These are phyloP conservation scores for Iphiclides podalirius DNA, from an alignment of 2,888 invertebrate genomes.

Conservation along the genomic window DNA sequence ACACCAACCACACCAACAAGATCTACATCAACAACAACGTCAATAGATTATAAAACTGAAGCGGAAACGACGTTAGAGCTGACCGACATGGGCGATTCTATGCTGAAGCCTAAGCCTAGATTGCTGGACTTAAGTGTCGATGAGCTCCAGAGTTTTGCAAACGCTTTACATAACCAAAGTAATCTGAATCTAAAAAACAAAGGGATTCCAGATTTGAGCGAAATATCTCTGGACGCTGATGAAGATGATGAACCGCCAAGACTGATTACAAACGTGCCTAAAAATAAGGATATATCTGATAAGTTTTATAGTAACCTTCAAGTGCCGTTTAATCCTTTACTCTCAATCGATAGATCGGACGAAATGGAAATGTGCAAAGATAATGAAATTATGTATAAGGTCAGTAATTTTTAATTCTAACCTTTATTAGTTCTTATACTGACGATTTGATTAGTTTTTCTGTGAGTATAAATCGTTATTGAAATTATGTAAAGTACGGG, in stretches of 20 bases:
- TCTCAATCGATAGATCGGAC: slow-evolving; percentile 52
- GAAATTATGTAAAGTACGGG: too few species aligned
- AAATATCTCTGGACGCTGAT: slow-evolving; percentile 85
- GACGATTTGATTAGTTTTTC: too few species aligned
- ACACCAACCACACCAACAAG: slow-evolving; percentile 32
- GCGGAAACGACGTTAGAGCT: slow-evolving; percentile 33
- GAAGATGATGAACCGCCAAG: slow-evolving; percentile 73
- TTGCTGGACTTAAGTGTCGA: slow-evolving; percentile 65
- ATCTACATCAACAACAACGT: slow-evolving; percentile 33
- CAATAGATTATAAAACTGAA: slow-evolving; percentile 37
- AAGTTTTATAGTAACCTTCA: slow-evolving; percentile 66
- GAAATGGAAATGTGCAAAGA: slow-evolving; percentile 67
- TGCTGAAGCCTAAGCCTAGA: slow-evolving; percentile 52
- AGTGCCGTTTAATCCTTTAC: slow-evolving; percentile 59
- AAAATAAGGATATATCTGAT: slow-evolving; percentile 51
- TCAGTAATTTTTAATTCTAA: slow-evolving; percentile 35
- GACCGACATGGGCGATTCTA: slow-evolving; percentile 37
- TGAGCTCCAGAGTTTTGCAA: slow-evolving; percentile 66
- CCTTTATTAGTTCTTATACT: too few species aligned
- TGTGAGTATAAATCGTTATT: too few species aligned
- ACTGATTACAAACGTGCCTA: slow-evolving; percentile 37
- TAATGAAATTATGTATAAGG: slow-evolving; percentile 73
- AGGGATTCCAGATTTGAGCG: slow-evolving; percentile 83
- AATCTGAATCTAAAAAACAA: slow-evolving; percentile 46
- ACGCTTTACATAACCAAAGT: slow-evolving; percentile 62